Conservation (phyloP, 2,113 vertebrate species). For the Nerophis lumbriciformis region DNA sequence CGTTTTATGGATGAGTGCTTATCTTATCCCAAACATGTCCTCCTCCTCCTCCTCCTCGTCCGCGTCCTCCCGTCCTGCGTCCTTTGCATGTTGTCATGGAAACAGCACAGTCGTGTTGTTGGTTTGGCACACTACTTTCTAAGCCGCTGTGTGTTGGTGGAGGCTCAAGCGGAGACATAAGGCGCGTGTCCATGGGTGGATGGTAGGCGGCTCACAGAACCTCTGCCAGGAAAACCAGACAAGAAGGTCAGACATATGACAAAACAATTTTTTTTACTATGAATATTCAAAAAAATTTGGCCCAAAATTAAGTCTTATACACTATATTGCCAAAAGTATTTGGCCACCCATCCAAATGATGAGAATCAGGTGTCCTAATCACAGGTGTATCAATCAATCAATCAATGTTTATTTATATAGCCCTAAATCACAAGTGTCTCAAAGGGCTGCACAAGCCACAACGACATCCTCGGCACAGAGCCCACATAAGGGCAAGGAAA, state of each 20-base stretch:
- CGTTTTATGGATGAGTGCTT: constrained; percentile 26
- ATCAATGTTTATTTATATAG: too few relatives aligned
- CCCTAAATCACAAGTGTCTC: too few relatives aligned
- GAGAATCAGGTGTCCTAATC: too few relatives aligned
- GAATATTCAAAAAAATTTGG: too few relatives aligned
- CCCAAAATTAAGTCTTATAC: not conserved
- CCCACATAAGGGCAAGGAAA: too few relatives aligned
- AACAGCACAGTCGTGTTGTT: constrained; percentile 37
- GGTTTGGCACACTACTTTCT: constrained; percentile 60
- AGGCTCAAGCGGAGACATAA: constrained; percentile 44
- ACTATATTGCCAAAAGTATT: too few relatives aligned
- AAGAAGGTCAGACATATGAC: not conserved
- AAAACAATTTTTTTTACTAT: not conserved
- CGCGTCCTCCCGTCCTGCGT: constrained; percentile 14
- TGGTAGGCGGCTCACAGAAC: constrained; percentile 63
- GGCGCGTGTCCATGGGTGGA: constrained; percentile 35
- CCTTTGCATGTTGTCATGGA: constrained; percentile 21
- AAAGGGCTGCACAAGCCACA: too few relatives aligned
- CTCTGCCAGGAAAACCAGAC: constrained; percentile 44
- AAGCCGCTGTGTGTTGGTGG: constrained; percentile 44
- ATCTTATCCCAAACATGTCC: constrained; percentile 11
- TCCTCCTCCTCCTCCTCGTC: constrained; percentile 9
- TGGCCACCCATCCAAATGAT: too few relatives aligned
- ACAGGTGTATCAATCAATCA: too few relatives aligned
- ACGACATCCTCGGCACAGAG: too few relatives aligned